phyloP scores from a whole-genome alignment of 2,888 invertebrate species.

The Pterobdella sp. region DNA sequence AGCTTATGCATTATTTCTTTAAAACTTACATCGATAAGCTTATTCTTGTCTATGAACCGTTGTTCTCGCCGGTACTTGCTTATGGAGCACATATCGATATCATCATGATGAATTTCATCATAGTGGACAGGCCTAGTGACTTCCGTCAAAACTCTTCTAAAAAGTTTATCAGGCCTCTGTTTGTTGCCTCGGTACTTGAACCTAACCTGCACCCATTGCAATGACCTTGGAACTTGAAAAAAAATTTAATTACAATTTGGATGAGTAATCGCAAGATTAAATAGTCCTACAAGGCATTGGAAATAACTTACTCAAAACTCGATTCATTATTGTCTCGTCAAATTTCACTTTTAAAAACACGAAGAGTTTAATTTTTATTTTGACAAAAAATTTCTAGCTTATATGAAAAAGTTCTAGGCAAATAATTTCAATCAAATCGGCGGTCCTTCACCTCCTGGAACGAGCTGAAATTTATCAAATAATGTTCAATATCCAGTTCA shows the following conservation, averaged over 20 bases:
- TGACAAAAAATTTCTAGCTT: neutral
- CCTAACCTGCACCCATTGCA: slow-evolving; percentile 6
- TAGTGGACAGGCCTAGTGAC: slow-evolving; percentile 30
- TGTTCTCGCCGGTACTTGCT: neutral
- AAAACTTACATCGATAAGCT: neutral
- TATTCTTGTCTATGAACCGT: neutral
- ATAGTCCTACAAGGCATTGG: too few relatives aligned
- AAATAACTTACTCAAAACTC: too few relatives aligned
- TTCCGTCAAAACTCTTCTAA: slow-evolving; percentile 31
- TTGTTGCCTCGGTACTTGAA: slow-evolving; percentile 14
- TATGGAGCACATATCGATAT: slow-evolving; percentile 15
- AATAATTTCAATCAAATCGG: slow-evolving; percentile 27
- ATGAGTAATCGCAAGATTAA: too few relatives aligned
- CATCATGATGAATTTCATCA: slow-evolving; percentile 25
- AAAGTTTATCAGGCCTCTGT: slow-evolving; percentile 21
- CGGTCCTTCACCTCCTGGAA: slow-evolving; percentile 38
- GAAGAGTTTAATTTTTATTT: neutral
- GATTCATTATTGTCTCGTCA: too few relatives aligned
- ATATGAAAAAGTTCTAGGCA: neutral
- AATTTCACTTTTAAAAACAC: too few relatives aligned
- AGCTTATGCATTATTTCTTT: neutral
- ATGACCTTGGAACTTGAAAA: neutral
- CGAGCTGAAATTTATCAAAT: slow-evolving; percentile 32
- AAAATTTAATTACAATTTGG: too few relatives aligned
- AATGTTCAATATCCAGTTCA: neutral